Conservation (phyloP, 2,113 vertebrate species). For the Mixornis gularis region DNA sequence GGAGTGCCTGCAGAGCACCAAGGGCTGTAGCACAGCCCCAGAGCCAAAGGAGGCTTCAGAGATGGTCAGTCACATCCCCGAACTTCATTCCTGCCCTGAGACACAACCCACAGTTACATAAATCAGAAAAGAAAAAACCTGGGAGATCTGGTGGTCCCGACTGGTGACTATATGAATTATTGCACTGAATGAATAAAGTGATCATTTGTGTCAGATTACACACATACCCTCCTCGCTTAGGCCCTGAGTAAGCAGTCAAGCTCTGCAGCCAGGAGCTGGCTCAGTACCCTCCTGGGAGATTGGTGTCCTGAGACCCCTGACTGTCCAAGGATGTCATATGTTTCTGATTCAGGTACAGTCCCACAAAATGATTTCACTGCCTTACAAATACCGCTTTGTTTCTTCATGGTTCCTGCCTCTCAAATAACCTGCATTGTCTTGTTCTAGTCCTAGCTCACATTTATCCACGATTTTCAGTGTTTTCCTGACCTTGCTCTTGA, state of each 20-base stretch:
- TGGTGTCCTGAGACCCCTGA: neutral
- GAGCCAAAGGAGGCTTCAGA: neutral
- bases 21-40: neutral
- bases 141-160: neutral
- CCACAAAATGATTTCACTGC: neutral
- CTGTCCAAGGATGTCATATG: neutral
- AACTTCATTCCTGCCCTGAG: neutral
- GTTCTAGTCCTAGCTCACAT: neutral
- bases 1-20: neutral
- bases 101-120: neutral
- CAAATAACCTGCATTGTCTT: neutral
- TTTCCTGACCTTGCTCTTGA: neutral
- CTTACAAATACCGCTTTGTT: neutral
- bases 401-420: neutral
- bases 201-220: neutral
- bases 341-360: neutral
- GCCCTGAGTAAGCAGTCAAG: neutral
- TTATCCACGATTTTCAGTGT: neutral
- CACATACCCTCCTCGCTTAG: neutral
- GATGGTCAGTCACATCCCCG: neutral
- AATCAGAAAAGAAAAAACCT: neutral
- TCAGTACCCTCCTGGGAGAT: neutral
- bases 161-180: neutral
- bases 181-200: neutral
- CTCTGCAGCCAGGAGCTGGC: neutral